Conservation (phyloP, 92 coral and sea anemone genomes). For the Porites evermanni region DNA sequence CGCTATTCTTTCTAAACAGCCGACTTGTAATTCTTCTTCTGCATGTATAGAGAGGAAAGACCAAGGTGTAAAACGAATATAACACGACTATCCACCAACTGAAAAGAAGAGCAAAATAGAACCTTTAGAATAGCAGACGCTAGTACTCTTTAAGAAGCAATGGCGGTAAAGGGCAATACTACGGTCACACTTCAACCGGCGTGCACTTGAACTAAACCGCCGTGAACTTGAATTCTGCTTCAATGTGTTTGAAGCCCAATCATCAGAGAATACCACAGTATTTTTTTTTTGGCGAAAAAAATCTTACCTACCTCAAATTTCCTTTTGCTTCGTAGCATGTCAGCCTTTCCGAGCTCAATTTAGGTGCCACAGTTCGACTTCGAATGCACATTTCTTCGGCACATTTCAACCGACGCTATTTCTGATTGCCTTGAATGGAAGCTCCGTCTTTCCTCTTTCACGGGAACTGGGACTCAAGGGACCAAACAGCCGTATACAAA, state of each 20-base stretch:
- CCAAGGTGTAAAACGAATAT: no score
- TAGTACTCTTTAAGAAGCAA: slow-evolving; percentile 15
- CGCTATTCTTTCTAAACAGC: no score
- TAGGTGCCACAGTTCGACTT: slow-evolving; percentile 16
- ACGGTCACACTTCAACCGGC: slow-evolving; percentile 22
- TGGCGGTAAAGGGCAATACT: slow-evolving; percentile 26
- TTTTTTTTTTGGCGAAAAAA: no score
- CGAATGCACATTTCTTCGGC: slow-evolving; percentile 19
- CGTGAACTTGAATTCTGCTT: slow-evolving; percentile 30
- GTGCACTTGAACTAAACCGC: slow-evolving; percentile 27
- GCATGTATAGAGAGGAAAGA: no score
- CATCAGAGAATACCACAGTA: no score
- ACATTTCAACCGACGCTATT: slow-evolving; percentile 23
- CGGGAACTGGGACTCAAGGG: slow-evolving; percentile 24
- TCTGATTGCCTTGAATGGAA: slow-evolving; percentile 16
- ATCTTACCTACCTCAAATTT: slow-evolving; percentile 7
- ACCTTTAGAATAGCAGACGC: slow-evolving; percentile 20
- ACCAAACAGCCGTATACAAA: slow-evolving; percentile 17
- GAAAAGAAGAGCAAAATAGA: slow-evolving; percentile 31
- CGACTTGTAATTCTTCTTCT: no score
- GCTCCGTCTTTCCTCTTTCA: slow-evolving; percentile 2
- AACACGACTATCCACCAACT: slow-evolving; percentile 4
- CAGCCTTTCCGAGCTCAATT: slow-evolving; percentile 16
- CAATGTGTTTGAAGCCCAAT: slow-evolving; percentile 13
- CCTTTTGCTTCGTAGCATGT: slow-evolving; percentile 16